A percentile compares a stretch with the other conserved stretches of the same genome.
These are phyloP conservation scores for Meteorus sp. DNA, from an alignment of 1,140 invertebrate genomes.

Conservation along the genomic window DNA sequence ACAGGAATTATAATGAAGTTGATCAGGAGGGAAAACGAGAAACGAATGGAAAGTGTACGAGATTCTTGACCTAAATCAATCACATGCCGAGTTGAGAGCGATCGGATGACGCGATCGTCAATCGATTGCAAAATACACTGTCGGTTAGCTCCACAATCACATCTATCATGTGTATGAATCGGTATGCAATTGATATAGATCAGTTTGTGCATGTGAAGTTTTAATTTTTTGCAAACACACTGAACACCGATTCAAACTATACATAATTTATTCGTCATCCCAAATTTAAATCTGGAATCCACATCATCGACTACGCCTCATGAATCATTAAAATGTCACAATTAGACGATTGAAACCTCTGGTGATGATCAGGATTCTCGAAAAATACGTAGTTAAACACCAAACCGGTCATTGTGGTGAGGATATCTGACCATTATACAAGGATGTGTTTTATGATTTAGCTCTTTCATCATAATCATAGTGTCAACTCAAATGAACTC, in stretches of 20 bases:
- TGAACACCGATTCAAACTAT: too few relatives aligned
- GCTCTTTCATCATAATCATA: too few relatives aligned
- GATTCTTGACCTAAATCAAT: slow-evolving; percentile 27
- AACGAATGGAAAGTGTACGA: slow-evolving; percentile 18
- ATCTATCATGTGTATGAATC: slow-evolving; percentile 18
- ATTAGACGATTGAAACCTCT: background rate
- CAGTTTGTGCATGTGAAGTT: background rate
- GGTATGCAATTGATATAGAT: background rate
- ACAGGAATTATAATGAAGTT: too few relatives aligned
- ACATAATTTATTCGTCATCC: too few relatives aligned
- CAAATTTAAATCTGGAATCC: too few relatives aligned
- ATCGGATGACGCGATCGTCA: slow-evolving; percentile 25
- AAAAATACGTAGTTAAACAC: too few relatives aligned
- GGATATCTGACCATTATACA: too few relatives aligned
- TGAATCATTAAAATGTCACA: background rate
- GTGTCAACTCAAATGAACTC: background rate
- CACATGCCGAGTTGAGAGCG: slow-evolving; percentile 15
- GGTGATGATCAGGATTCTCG: background rate
- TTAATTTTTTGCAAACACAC: too few relatives aligned
- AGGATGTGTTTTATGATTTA: too few relatives aligned
- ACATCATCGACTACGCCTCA: too few relatives aligned
- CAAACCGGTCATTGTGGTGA: background rate
- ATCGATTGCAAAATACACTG: slow-evolving; percentile 23
- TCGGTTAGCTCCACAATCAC: slow-evolving; percentile 10
- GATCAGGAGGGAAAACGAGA: background rate